phyloP scores from a whole-genome alignment of 2,113 vertebrate species.

The Calyptomena viridis region DNA sequence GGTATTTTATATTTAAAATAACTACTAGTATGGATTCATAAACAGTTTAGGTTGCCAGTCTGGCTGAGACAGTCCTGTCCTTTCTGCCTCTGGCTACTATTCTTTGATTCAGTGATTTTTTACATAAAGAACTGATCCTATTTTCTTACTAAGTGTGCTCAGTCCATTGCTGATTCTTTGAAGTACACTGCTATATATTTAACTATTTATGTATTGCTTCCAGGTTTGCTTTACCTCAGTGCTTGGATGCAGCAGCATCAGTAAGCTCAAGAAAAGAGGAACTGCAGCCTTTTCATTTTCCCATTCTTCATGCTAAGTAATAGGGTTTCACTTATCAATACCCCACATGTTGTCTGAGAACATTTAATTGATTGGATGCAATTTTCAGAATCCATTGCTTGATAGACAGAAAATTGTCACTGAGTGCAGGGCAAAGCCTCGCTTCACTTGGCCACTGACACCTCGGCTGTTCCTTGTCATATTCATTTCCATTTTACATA shows the following conservation, averaged over 20 bases:
- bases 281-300: not conserved
- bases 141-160: not conserved
- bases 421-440: not conserved
- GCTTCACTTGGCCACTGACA: constrained; percentile 43
- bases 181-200: not conserved
- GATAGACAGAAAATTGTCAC: constrained; percentile 9
- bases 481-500: constrained; percentile 25
- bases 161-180: not conserved
- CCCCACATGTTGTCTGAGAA: not conserved
- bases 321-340: not conserved
- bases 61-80: not conserved
- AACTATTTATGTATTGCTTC: not conserved
- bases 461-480: not conserved
- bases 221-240: not conserved
- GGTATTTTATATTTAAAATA: not conserved
- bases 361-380: not conserved
- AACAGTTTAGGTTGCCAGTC: not conserved
- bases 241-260: not conserved
- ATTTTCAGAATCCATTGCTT: not conserved
- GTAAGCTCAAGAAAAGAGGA: not conserved
- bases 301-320: constrained; percentile 3
- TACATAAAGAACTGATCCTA: not conserved
- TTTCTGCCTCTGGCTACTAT: not conserved
- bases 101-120: not conserved
- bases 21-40: not conserved